phyloP scores from a whole-genome alignment of 2,888 invertebrate genomes.

The Augochlorella aurata region DNA sequence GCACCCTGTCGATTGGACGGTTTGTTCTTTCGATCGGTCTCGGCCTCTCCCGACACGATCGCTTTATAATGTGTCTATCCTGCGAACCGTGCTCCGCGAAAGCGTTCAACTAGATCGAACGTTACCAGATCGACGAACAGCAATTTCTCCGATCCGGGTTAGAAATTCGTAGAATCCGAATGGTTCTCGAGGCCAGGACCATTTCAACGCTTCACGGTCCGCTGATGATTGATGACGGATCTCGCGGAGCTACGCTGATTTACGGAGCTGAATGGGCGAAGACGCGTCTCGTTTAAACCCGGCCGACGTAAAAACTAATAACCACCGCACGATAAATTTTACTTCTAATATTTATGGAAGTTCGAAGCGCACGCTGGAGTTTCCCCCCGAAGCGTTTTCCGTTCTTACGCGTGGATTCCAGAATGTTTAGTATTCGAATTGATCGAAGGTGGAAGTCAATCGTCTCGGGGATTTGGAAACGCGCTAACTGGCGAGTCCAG shows the following conservation, averaged over 20 bases:
- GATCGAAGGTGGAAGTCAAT: too few species aligned
- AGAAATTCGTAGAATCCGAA: constrained; percentile 1
- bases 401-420: neutral
- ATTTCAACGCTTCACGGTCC: constrained; percentile 16
- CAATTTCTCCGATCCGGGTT: neutral
- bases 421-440: too few species aligned
- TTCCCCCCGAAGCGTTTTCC: neutral
- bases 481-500: neutral
- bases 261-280: constrained; percentile 8
- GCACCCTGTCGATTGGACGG: neutral
- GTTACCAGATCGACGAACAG: neutral
- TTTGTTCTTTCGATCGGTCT: neutral
- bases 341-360: neutral
- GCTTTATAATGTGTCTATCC: constrained; percentile 10
- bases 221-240: constrained; percentile 22
- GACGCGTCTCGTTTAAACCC: constrained; percentile 8
- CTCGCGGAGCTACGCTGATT: neutral
- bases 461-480: neutral
- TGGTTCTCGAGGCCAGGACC: constrained; percentile 2
- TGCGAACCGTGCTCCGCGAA: neutral
- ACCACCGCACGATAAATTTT: constrained; percentile 1
- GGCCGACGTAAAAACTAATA: constrained; percentile 5
- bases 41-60: neutral
- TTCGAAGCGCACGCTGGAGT: neutral
- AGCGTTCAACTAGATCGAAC: neutral